A percentile compares a stretch with the other conserved stretches of the same genome.
Conservation (phyloP, 2,888 invertebrate genomes). For the Mesoligia furuncula region DNA sequence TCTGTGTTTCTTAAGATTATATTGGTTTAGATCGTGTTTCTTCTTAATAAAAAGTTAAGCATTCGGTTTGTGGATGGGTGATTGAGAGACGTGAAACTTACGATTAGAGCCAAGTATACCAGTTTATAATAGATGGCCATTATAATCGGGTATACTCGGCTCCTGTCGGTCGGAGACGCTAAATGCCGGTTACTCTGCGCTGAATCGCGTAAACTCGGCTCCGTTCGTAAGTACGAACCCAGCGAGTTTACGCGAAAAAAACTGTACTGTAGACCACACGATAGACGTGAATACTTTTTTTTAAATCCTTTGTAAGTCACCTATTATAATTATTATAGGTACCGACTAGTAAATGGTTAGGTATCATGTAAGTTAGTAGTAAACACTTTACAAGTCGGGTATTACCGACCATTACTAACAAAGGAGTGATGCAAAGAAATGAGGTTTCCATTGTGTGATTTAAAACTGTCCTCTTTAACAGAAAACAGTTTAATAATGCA, state of each 20-base stretch:
- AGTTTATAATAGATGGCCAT: not conserved
- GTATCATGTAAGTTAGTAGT: not conserved
- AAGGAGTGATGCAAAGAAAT: constrained; percentile 21
- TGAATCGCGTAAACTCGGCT: not conserved
- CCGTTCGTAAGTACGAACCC: not conserved
- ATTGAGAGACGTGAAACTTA: too few relatives aligned
- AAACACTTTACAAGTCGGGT: not conserved
- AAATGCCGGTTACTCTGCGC: too few relatives aligned
- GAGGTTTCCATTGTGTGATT: constrained; percentile 20
- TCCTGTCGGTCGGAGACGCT: too few relatives aligned
- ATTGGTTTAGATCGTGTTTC: not conserved
- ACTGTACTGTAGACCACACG: too few relatives aligned
- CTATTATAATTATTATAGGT: not conserved
- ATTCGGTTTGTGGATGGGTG: not conserved
- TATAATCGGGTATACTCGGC: not conserved
- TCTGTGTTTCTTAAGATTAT: not conserved
- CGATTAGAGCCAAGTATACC: too few relatives aligned
- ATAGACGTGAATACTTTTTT: too few relatives aligned
- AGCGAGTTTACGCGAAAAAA: too few relatives aligned
- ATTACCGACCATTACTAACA: not conserved
- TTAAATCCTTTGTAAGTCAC: not conserved
- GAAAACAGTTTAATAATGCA: constrained; percentile 6
- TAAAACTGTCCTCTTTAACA: not conserved
- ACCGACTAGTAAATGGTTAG: not conserved
- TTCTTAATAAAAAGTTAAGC: not conserved